Evolutionary conservation across 1,140 invertebrate species (phyloP), one percentile per base, ranked within the genome.

Genomic region (Bombus soroeensis): DNA sequence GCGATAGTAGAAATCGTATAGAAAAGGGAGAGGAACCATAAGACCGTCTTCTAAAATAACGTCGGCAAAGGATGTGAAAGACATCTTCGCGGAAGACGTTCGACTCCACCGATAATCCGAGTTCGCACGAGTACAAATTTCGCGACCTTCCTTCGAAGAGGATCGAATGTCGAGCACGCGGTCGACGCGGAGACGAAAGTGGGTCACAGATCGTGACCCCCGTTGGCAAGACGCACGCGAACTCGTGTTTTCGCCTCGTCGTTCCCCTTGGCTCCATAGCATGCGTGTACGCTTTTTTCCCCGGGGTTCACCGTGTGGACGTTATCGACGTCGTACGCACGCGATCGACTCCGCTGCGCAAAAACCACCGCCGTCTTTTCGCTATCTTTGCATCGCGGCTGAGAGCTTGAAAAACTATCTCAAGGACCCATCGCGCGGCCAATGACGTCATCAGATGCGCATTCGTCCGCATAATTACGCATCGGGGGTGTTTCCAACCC

Each of bases 311-410:
- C 47, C 76, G 32, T 47, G 10, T 78, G 76, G 76, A 41, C 28
- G 74, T 75, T 57, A 85, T 85, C 77, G 77, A 25, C n/a, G 22
- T 12, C 66, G n/a, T 37, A 81, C 78, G 78, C 84, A 85, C 84
- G 84, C 84, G 47, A 85, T 74, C 78, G 1, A 15, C n/a, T 32
- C 13, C 8, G 66, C 68, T 70, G 82, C 83, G 83, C 32, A 64
- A 72, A 80, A 85, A 47, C 10, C 47, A 18, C 28, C 28, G 22
- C 22, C 47, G 25, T 34, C 64, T 13, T 53, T 53, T 8, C 6
- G 8, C 9, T 25, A 28, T 28, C 15, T 59, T 71, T 28, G 6
- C 43, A 12, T 1, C n/a, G 18, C 43, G 6, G 1, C 41, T 18
- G 6, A 2, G 39, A 76, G 25, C 34, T 75, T 28, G 28, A 13